Evolutionary conservation across 2,113 vertebrate species (phyloP), one percentile per base, ranked within the genome.

Genomic region (Ursus arctos): DNA sequence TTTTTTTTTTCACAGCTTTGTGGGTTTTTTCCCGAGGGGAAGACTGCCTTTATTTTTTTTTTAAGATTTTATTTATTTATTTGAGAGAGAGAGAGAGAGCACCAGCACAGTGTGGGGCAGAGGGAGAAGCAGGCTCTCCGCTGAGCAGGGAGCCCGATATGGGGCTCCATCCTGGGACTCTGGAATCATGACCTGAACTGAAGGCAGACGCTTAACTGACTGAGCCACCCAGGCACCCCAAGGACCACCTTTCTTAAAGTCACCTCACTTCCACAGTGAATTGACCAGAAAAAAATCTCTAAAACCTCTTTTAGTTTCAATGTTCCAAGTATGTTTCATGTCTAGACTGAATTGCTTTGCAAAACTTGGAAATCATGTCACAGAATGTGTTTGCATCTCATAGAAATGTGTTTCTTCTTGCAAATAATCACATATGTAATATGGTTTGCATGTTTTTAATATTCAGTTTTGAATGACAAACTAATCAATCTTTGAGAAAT

Each of bases 401-500:
- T 6, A 43, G 43, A 43, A 43, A 43, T 43, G 43, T 43, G 43
- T 43, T 43, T 43, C 43, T 43, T 72, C 55, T 80, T 67, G 33
- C 13, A 82, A 87, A 69, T 4, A 55, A 77, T 86, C 36, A 80
- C 76, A 28, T 19, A 72, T 43, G 28, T 31, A 69, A 91, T 71
- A n/a, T 40, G 22, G 6, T 43, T 81, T 63, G 6, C 11, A 13
- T 61, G 5, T 40, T 87, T 93, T 94, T 24, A 63, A 36, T 40
- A 16, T 53, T 92, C 31, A 63, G 31, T 67, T 91, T 89, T 57
- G 55, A 88, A 67, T 36, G 53, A 74, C 28, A 96, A 72, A 43
- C 63, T 22, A 21, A 49, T 81, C 24, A 31, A 43, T 82, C 53
- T 79, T 93, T 61, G 86, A 94, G 67, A 93, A 96, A 63, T n/a